phyloP scores from a whole-genome alignment of 2,113 vertebrate genomes.

The Alectura lathami region DNA sequence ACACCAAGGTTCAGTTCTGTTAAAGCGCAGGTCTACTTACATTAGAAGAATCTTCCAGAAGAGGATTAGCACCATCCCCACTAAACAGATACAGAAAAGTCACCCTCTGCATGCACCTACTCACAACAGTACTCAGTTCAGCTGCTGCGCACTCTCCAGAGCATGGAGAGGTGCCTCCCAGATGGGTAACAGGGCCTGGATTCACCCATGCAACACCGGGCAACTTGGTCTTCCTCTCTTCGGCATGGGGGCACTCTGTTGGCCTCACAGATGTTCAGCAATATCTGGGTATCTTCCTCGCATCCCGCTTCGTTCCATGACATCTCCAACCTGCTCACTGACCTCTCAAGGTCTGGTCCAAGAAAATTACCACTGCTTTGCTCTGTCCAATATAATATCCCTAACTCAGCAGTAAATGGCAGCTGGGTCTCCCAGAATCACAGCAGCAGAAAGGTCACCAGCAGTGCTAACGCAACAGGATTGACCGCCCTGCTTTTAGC shows the following conservation, averaged over 20 bases:
- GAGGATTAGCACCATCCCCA: background rate
- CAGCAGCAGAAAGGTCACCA: background rate
- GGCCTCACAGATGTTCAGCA: background rate
- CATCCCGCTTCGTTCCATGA: background rate
- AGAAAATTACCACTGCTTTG: background rate
- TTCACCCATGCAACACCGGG: background rate
- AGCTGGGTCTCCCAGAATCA: background rate
- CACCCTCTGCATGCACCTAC: background rate
- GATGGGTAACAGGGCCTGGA: background rate
- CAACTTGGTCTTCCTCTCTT: background rate
- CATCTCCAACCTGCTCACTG: background rate
- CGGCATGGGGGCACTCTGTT: background rate
- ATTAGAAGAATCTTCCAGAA: background rate
- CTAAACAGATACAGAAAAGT: fast-evolving
- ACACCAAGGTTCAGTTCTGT: background rate
- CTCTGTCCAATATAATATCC: background rate
- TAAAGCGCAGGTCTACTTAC: background rate
- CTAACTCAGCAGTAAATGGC: background rate
- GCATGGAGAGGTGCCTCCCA: background rate
- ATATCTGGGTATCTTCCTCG: background rate
- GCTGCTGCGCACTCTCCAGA: background rate
- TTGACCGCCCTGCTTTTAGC: background rate
- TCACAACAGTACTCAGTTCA: background rate
- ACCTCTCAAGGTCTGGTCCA: background rate
- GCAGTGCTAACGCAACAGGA: background rate